Evolutionary conservation across 2,113 vertebrate genomes (phyloP), one percentile per base, ranked within the genome.

Genomic region (Piaya cayana): DNA sequence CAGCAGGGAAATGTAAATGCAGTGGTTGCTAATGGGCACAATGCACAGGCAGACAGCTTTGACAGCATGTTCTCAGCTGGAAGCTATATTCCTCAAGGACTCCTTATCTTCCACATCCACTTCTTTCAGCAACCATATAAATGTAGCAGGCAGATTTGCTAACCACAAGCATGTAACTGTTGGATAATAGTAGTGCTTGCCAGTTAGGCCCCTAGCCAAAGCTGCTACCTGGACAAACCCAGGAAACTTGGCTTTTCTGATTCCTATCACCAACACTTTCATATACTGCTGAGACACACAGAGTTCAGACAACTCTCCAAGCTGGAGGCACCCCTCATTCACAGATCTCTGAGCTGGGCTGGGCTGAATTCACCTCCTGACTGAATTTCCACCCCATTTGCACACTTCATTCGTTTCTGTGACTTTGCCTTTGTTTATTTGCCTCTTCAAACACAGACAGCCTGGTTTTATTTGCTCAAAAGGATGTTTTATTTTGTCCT

Each of bases 31-130:
- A 83, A 67, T 18, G 52, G 77, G 47, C 23, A 55, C 52, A 75
- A 92, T 64, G 82, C 83, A 47, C 29, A 81, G 23, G 76, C 82
- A 92, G 69, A 32, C 60, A 91, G 64, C 34, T 83, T 65, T 78
- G 80, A 63, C 60, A 92, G 88, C 75, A 19, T 3, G 8, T 53
- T 93, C 68, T 88, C 82, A 50, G 82, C 88, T 90, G 91, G 72
- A 74, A 94, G 64, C 37, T 75, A 17, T 36, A 81, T 55, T 93
- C 82, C 72, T 32, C 77, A 70, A n/a, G 32, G 72, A 71, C 32
- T 88, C 22, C 63, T 90, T 94, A 90, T 92, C 92, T 88, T 88
- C 80, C 72, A 80, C 60, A 90, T 63, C 60, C 56, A 86, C 15
- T 86, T 81, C 53, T 72, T 69, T 56, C 64, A 92, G 63, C 76